A percentile compares a stretch with the other conserved stretches of the same genome.
Evolutionary conservation across 2,888 invertebrate genomes (phyloP).

Genomic region (Ormyrus nitidulus): DNA sequence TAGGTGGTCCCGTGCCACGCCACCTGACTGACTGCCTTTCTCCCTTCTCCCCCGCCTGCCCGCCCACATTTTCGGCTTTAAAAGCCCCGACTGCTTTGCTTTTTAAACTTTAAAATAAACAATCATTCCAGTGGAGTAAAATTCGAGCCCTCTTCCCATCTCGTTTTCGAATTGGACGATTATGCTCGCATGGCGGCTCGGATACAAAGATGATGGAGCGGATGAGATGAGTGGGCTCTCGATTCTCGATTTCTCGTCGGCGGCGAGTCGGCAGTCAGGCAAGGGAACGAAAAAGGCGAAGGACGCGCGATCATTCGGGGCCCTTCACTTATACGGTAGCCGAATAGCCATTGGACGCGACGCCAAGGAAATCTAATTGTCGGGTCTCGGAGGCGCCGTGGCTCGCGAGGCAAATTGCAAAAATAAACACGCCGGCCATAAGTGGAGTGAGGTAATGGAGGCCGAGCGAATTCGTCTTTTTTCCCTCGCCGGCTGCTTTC

Average conservation of each 20-base stretch:
- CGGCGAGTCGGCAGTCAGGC: not conserved
- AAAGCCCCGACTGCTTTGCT: no score
- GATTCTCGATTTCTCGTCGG: conserved; percentile 50
- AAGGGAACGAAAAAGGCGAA: conserved; percentile 23
- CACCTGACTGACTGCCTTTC: conserved; percentile 58
- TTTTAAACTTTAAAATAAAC: no score
- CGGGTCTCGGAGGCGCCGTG: conserved; percentile 66
- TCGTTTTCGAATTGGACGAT: no score
- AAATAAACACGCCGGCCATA: conserved; percentile 71
- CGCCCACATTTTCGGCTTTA: not conserved
- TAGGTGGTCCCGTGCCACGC: conserved; percentile 69
- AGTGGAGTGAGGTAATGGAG: conserved; percentile 62
- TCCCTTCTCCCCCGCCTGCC: not conserved
- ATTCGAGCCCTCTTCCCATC: no score
- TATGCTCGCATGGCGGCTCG: not conserved
- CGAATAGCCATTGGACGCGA: conserved; percentile 61
- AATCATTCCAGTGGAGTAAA: no score
- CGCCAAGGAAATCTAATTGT: conserved; percentile 74
- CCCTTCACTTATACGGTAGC: conserved; percentile 73
- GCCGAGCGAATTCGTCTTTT: conserved; percentile 49
- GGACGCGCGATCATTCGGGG: conserved; percentile 42
- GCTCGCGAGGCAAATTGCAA: conserved; percentile 70
- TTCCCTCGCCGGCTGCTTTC: conserved; percentile 44
- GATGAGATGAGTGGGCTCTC: conserved; percentile 40
- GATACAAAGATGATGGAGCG: conserved; percentile 47